Evolutionary conservation across 1,140 invertebrate genomes (phyloP).

Genomic region (Drosophila hydei): DNA sequence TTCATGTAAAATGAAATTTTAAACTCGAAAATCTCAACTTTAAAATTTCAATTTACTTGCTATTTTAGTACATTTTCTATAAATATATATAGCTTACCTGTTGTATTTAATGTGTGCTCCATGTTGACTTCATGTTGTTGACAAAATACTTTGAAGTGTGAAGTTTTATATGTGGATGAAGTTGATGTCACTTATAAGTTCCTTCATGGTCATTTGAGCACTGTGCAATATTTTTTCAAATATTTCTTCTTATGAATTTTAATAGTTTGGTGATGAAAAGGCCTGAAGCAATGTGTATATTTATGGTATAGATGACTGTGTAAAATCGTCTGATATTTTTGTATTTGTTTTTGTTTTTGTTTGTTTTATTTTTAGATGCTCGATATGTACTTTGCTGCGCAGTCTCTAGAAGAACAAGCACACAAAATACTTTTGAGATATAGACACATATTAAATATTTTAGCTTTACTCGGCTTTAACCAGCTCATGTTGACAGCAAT

Average conservation of each 20-base stretch:
- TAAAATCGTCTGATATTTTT: background rate
- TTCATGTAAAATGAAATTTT: too few relatives aligned
- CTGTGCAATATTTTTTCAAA: too few relatives aligned
- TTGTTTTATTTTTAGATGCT: slow-evolving; percentile 13
- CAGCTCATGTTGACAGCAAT: slow-evolving; percentile 22
- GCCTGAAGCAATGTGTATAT: background rate
- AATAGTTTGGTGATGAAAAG: too few relatives aligned
- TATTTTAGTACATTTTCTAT: too few relatives aligned
- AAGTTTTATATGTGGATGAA: too few relatives aligned
- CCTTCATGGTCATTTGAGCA: background rate
- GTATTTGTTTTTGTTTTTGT: background rate
- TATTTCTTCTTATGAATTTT: background rate
- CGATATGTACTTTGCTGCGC: background rate
- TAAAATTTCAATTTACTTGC: too few relatives aligned
- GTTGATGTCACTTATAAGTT: too few relatives aligned
- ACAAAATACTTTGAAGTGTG: too few relatives aligned
- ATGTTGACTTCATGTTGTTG: too few relatives aligned
- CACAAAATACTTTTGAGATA: background rate
- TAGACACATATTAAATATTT: background rate
- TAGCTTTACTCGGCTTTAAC: slow-evolving; percentile 4
- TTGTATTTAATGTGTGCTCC: too few relatives aligned
- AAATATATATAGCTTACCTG: too few relatives aligned
- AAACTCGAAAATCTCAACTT: too few relatives aligned
- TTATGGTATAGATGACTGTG: background rate
- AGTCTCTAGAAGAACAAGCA: slow-evolving; percentile 15